A percentile compares a stretch with the other conserved stretches of the same genome.
These are phyloP conservation scores for Eurypyga helias DNA, from an alignment of 2,113 vertebrate genomes.

Conservation along the genomic window DNA sequence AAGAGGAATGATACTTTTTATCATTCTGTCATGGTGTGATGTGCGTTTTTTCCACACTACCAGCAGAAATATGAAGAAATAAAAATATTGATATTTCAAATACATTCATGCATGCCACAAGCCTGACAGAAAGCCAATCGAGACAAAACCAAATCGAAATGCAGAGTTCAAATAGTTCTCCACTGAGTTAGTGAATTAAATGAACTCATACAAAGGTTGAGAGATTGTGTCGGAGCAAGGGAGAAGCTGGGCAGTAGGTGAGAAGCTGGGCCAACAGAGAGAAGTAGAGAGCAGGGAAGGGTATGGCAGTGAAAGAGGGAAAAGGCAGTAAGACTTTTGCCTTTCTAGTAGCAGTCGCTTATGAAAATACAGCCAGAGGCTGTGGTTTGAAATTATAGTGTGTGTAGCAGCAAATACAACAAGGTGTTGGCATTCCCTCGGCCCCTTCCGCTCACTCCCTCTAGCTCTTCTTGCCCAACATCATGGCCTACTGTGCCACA, in stretches of 20 bases:
- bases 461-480: neutral
- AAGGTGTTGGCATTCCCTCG: neutral
- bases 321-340: neutral
- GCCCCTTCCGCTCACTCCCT: neutral
- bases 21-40: neutral
- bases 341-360: neutral
- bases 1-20: neutral
- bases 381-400: neutral
- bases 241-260: neutral
- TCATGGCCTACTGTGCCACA: neutral
- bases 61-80: neutral
- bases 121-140: neutral
- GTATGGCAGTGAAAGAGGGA: neutral
- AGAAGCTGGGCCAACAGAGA: neutral
- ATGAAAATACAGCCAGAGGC: constrained; percentile 11
- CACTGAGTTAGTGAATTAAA: neutral
- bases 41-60: neutral
- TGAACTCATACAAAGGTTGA: neutral
- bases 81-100: neutral
- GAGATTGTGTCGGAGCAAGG: neutral
- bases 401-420: neutral
- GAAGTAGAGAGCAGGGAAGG: neutral
- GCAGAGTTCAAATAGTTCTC: neutral
- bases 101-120: neutral
- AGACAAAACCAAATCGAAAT: neutral